These are phyloP conservation scores for Oenanthe melanoleuca DNA, from an alignment of 2,113 vertebrate species.

Conservation along the genomic window DNA sequence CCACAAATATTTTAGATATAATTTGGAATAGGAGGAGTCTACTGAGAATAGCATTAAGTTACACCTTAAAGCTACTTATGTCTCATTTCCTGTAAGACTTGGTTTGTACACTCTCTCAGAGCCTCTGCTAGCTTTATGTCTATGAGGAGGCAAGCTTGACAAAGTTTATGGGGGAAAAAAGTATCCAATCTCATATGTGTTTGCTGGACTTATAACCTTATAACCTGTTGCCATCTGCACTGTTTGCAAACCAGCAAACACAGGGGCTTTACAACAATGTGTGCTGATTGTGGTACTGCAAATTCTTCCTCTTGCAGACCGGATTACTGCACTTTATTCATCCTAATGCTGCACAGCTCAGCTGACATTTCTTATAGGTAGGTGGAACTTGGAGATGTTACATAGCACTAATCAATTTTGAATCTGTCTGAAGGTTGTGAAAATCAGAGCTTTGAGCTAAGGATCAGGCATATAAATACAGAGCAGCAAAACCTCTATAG, in stretches of 20 bases:
- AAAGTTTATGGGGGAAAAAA: background rate
- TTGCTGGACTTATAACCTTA: background rate
- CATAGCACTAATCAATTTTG: background rate
- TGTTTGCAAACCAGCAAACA: constrained; percentile 6
- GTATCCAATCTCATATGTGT: background rate
- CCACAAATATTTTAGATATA: background rate
- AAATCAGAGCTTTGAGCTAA: background rate
- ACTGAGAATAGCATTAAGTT: background rate
- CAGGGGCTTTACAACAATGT: background rate
- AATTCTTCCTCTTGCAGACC: background rate
- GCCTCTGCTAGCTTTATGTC: background rate
- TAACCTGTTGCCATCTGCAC: background rate
- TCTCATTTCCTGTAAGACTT: background rate
- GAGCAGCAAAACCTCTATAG: background rate
- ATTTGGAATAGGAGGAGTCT: background rate
- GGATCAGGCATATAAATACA: background rate
- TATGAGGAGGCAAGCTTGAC: background rate
- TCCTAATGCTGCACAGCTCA: background rate
- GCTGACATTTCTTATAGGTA: background rate
- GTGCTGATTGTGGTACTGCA: background rate
- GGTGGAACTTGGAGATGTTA: background rate
- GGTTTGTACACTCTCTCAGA: background rate
- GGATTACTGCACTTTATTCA: background rate
- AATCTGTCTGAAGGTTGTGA: background rate
- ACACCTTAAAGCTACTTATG: background rate